Evolutionary conservation across 2,888 invertebrate genomes (phyloP), one percentile per base, ranked within the genome.

Genomic region (Megastigmus dorsalis): DNA sequence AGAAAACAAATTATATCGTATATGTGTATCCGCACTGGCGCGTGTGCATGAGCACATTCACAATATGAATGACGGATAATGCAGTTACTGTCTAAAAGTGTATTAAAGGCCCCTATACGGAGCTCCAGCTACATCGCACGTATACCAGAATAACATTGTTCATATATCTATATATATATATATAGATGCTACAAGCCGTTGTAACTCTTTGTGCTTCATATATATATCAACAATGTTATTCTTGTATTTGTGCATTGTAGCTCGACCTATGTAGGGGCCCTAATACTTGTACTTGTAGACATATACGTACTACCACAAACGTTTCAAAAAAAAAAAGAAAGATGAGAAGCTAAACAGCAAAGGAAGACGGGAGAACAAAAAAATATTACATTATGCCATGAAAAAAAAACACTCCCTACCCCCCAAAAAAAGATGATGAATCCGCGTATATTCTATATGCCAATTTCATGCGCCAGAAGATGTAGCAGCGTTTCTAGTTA

Each of bases 401-500:
- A n/a, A 50, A 28, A 38, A 33, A 36, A n/a, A n/a, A n/a, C n/a
- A n/a, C n/a, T n/a, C n/a, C n/a, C n/a, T n/a, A 36, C 26, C 38
- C 43, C 43, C 18, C 26, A 15, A 55, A 71, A n/a, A n/a, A 62
- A 50, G 36, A 15, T 60, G 10, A 68, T 55, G 38, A 55, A 60
- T n/a, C 33, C 52, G 62, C 62, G 65, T 72, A 66, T 75, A 66
- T 79, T 70, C 43, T 43, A 70, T n/a, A n/a, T 67, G 76, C 76
- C 76, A 74, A 74, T 73, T 72, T 63, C 52, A 65, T 73, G 73
- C 69, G 72, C 54, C 68, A 66, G 69, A 75, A 36, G 28, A 70
- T 38, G 48, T 75, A 75, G 60, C 59, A 52, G 65, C 59, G 66
- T 75, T 75, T 75, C 41, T 48, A 75, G 59, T 62, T 62, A 28